Base-by-base conservation (phyloP, 2,113 vertebrate species). In the Pterophyllum scalare region DNA sequence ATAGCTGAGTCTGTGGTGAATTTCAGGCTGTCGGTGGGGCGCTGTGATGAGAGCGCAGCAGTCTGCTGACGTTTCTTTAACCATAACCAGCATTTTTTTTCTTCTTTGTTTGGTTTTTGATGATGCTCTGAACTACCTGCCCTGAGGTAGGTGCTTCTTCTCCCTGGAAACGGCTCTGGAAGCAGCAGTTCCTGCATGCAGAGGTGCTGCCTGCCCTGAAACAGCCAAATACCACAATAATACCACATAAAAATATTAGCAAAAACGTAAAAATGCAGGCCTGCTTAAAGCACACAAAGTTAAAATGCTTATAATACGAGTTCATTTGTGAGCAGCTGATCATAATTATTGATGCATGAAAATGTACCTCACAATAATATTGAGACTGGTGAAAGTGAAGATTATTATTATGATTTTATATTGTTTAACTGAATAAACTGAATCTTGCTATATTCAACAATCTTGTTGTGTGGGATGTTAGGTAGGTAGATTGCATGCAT, bases 251-350 rank as follows among this genome's bases (percentile, higher is more conserved):
- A 52, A 20, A 20, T 9, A 54, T 54, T 7, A 52, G 64, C 5
- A 65, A 17, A 67, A 67, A 11, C 22, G 12, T 0, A 12, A 28
- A 28, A 28, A 70, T 49, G 46, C 49, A 70, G 24, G 1, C 0
- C 65, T 70, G 19, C 24, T 70, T 49, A 70, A 70, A 28, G 43
- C 11, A 6, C 0, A 0, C 3, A 70, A 28, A 6, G 24, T 70
- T 20, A 70, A 70, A 46, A 43, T 43, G 40, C 12, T 43, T 4
- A 13, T 43, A 13, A 13, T 43, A 13, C 40, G 1, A 20, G 43
- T 0, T 40, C 12, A 1, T 70, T 28, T 49, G 43, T 12, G 64
- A 49, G 22, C 22, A 67, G 0, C 19, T 70, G 5, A 0, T 28
- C 65, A 3, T 20, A 49, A 70, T 28, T 28, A 70, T 24, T 28